These are phyloP conservation scores for Melieria omissa DNA, from an alignment of 2,888 invertebrate genomes.

Conservation along the genomic window DNA sequence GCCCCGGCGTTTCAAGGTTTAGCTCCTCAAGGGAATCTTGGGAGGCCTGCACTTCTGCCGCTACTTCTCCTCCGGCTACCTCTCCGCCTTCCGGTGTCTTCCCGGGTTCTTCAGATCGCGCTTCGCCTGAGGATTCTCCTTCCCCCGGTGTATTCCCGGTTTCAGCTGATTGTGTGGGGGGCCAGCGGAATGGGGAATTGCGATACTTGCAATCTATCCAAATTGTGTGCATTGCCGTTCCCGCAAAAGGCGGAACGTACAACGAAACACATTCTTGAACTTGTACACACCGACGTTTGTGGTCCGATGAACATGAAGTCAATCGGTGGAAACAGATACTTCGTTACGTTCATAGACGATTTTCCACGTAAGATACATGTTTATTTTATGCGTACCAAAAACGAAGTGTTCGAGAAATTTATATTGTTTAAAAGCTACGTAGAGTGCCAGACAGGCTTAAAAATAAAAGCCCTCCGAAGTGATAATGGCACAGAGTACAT, in stretches of 20 bases:
- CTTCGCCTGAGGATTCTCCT: too few relatives aligned
- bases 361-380: conserved; percentile 29
- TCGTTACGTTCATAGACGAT: conserved; percentile 32
- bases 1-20: too few relatives aligned
- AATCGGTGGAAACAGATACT: conserved; percentile 24
- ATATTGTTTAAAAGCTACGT: conserved; percentile 23
- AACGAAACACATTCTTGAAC: conserved; percentile 8
- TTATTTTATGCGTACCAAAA: conserved; percentile 38
- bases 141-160: too few relatives aligned
- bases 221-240: conserved; percentile 11
- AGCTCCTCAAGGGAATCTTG: too few relatives aligned
- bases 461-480: conserved; percentile 37
- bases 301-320: conserved; percentile 23
- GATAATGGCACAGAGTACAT: conserved; percentile 43
- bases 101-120: too few relatives aligned
- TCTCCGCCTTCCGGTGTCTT: too few relatives aligned
- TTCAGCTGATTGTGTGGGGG: too few relatives aligned
- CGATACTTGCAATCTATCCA: background rate
- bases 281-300: conserved; percentile 24
- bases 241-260: background rate
- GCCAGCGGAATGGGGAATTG: too few relatives aligned
- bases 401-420: conserved; percentile 30
- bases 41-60: too few relatives aligned
- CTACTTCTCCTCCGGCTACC: too few relatives aligned
- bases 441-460: conserved; percentile 27